Evolutionary conservation across 2,888 invertebrate species (phyloP), one percentile per base, ranked within the genome.

Genomic region (Notodonta dromedarius): DNA sequence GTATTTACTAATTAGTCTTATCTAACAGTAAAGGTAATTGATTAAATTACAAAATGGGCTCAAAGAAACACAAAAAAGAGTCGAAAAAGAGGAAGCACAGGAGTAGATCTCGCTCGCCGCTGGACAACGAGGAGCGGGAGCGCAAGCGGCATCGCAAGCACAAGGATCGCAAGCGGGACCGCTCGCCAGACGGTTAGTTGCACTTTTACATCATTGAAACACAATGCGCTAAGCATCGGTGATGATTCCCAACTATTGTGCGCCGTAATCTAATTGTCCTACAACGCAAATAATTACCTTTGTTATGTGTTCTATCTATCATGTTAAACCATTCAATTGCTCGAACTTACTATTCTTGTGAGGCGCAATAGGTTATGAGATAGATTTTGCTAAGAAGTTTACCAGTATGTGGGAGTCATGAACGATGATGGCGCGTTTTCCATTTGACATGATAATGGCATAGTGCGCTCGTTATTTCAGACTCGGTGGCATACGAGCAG

Each of bases 11-110:
- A n/a, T 4, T 4, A n/a, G 13, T 4, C 46, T 46, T n/a, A n/a
- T 12, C 44, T 44, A 46, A 13, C 46, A 46, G 42, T 42, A n/a
- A 5, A 5, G 13, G 13, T 5, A 5, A n/a, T 46, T n/a, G n/a
- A 12, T 13, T 46, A 5, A n/a, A 46, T 46, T 42, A 56, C 55
- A 80, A 60, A 73, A 96, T 96, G 96, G 96, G 96, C 76, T 96
- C 96, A 32, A 96, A 96, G 85, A 96, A 96, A 81, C 96, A 96
- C 77, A 96, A 96, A 83, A 95, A 95, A 78, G 95, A 95, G 50
- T 91, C 94, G 4, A 95, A 95, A 83, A 96, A 96, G 89, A 94
- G 95, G 84, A 95, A 95, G 81, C 96, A 96, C 63, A 86, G 88
- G 78, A 92, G 92, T 85, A 93, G 95, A 56, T 95, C 95, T 32